phyloP scores from a whole-genome alignment of 2,797 vertebrate genomes.

The Molossus alvarezi region DNA sequence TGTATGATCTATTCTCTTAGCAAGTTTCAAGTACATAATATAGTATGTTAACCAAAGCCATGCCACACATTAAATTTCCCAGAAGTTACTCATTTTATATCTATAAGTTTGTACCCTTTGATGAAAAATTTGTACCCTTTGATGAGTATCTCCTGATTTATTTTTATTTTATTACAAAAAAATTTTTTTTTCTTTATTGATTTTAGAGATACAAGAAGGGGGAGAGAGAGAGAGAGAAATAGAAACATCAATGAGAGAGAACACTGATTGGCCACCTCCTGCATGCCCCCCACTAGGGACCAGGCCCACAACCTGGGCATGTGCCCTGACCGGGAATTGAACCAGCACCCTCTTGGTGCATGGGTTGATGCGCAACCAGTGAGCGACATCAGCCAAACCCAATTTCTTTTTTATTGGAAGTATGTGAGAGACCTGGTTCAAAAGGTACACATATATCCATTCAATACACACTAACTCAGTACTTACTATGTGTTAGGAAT shows the following conservation, averaged over 20 bases:
- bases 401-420: not conserved
- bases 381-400: not conserved
- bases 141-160: not conserved
- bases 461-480: not conserved
- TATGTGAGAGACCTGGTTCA: not conserved
- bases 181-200: not conserved
- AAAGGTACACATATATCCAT: constrained; percentile 6
- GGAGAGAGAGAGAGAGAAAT: not conserved
- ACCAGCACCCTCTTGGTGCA: not conserved
- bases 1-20: constrained; percentile 12
- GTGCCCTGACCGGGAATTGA: no score
- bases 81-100: constrained; percentile 48
- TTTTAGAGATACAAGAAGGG: not conserved
- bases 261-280: no score
- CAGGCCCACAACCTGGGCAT: no score
- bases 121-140: not conserved
- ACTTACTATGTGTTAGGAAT: not conserved
- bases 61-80: not conserved
- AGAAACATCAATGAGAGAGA: not conserved
- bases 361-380: not conserved
- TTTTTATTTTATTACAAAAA: not conserved
- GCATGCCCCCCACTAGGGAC: no score
- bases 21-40: constrained; percentile 22
- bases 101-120: not conserved
- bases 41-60: not conserved